Conservation (phyloP, 2,888 invertebrate genomes). For the Eudemis profundana region DNA sequence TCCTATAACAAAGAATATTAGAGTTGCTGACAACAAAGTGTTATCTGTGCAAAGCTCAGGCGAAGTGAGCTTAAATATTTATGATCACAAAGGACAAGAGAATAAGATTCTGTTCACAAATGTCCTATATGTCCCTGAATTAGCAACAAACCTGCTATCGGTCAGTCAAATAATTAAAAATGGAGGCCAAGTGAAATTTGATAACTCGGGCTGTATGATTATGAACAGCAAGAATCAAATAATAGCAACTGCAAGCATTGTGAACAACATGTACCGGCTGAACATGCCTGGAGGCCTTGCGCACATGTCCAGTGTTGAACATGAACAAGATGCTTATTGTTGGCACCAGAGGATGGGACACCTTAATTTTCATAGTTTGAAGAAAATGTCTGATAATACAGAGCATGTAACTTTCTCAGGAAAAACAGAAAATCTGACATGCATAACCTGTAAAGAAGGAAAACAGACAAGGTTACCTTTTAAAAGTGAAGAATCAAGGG, state of each 20-base stretch:
- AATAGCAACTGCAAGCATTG: too few species aligned
- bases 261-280: too few species aligned
- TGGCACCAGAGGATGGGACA: constrained; percentile 9
- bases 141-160: too few species aligned
- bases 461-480: too few species aligned
- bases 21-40: neutral
- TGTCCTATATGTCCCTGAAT: neutral
- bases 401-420: constrained; percentile 7
- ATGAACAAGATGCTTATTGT: neutral
- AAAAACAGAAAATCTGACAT: constrained; percentile 5
- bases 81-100: neutral
- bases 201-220: too few species aligned
- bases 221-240: too few species aligned
- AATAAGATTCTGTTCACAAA: neutral
- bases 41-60: neutral
- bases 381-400: neutral
- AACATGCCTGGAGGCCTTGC: too few species aligned
- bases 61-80: neutral
- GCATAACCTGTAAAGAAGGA: neutral
- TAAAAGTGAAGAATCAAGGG: neutral
- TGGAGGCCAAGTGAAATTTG: too few species aligned
- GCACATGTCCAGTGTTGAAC: neutral
- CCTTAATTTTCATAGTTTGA: neutral
- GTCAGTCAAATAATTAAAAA: too few species aligned
- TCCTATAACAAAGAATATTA: neutral